These are phyloP conservation scores for Psylliodes chrysocephalus DNA, from an alignment of 2,888 invertebrate species.

Conservation along the genomic window DNA sequence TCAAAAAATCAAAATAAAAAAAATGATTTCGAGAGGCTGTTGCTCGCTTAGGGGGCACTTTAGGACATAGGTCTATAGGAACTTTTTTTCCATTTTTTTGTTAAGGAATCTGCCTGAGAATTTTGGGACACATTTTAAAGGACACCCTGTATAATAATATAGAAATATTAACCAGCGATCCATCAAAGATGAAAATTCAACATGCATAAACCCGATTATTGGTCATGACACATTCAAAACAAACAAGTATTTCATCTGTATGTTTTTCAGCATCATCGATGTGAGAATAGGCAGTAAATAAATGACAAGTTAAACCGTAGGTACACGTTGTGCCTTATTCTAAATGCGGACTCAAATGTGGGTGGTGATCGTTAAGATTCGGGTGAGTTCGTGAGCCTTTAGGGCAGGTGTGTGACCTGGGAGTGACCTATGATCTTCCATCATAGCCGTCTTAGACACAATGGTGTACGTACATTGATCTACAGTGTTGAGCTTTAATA, in stretches of 20 bases:
- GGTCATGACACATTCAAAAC: not conserved
- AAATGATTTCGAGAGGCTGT: too few relatives aligned
- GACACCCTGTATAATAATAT: too few relatives aligned
- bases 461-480: slow-evolving; percentile 43
- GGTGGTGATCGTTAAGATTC: slow-evolving; percentile 50
- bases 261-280: slow-evolving; percentile 24
- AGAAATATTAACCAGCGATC: too few relatives aligned
- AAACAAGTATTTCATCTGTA: slow-evolving; percentile 7
- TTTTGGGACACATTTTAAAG: too few relatives aligned
- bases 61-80: too few relatives aligned
- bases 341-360: slow-evolving; percentile 40
- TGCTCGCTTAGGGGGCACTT: too few relatives aligned
- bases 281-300: slow-evolving; percentile 30
- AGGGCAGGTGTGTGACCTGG: slow-evolving; percentile 56
- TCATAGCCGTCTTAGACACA: slow-evolving; percentile 46
- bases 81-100: too few relatives aligned
- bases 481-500: slow-evolving; percentile 39
- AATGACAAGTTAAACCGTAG: slow-evolving; percentile 28
- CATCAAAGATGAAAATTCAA: too few relatives aligned
- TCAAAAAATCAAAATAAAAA: too few relatives aligned
- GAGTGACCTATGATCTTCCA: slow-evolving; percentile 53
- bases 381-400: slow-evolving; percentile 50
- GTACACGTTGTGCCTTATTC: slow-evolving; percentile 28
- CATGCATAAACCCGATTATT: not conserved
- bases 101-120: too few relatives aligned